Percentiles rank a stretch among this genome's conserved stretches.
Evolutionary conservation across 2,797 vertebrate genomes (phyloP).

Genomic region (Chelonia mydas): DNA sequence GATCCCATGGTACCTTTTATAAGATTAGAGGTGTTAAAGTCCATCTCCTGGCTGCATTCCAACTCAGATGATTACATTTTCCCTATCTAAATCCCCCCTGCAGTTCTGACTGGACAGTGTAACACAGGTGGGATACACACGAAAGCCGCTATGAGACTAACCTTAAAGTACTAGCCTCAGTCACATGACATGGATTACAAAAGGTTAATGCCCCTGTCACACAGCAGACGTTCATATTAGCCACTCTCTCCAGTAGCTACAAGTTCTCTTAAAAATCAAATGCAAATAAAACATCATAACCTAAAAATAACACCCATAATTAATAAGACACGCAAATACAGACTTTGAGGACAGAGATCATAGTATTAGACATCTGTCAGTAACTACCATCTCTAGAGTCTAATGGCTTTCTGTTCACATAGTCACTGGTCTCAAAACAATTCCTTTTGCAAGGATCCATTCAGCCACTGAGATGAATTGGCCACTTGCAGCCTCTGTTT

Average conservation of each 20-base stretch:
- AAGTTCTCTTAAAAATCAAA: not conserved
- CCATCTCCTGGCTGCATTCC: not conserved
- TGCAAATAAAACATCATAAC: not conserved
- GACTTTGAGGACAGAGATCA: not conserved
- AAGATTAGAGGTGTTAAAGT: not conserved
- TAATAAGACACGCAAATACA: not conserved
- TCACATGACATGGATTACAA: not conserved
- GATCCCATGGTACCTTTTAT: not conserved
- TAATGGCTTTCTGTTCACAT: not conserved
- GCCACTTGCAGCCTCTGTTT: not conserved
- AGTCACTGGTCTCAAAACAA: not conserved
- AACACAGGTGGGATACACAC: not conserved
- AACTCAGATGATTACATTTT: not conserved
- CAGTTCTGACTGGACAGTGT: not conserved
- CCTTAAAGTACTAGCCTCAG: not conserved
- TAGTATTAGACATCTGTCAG: not conserved
- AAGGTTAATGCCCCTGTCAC: not conserved
- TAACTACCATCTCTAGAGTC: not conserved
- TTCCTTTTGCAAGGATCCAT: not conserved
- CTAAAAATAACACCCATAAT: not conserved
- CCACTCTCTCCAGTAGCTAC: not conserved
- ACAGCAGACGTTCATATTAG: not conserved
- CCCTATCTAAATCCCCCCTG: not conserved
- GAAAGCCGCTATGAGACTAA: not conserved
- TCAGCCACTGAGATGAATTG: not conserved